phyloP scores from a whole-genome alignment of 92 coral and sea anemone genomes.

The Parazoanthus swiftii region DNA sequence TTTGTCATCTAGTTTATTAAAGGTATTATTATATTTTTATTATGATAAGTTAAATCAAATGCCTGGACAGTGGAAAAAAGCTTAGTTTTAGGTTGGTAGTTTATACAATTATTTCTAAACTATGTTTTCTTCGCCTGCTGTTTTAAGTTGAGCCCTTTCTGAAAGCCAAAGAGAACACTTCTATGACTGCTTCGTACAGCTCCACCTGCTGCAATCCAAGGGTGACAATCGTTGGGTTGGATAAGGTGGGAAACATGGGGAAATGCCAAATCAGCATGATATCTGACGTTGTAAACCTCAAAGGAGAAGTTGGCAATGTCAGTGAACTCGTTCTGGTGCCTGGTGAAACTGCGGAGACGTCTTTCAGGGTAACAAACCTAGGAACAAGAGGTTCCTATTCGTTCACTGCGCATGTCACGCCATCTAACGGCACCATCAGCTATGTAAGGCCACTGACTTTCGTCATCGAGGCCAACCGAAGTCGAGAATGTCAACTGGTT shows the following conservation, averaged over 20 bases:
- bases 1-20: too few species aligned
- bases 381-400: slow-evolving; percentile 34
- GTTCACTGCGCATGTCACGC: slow-evolving; percentile 27
- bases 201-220: slow-evolving; percentile 50
- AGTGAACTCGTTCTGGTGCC: slow-evolving; percentile 32
- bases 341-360: not conserved
- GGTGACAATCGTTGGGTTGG: slow-evolving; percentile 41
- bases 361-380: slow-evolving; percentile 24
- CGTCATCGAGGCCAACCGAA: slow-evolving; percentile 13
- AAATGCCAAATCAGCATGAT: slow-evolving; percentile 42
- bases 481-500: slow-evolving; percentile 26
- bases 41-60: too few species aligned
- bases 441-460: slow-evolving; percentile 16
- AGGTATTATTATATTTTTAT: too few species aligned
- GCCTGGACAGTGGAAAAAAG: too few species aligned
- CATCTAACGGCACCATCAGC: not conserved
- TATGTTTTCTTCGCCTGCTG: too few species aligned
- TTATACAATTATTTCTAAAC: too few species aligned
- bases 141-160: slow-evolving; percentile 40
- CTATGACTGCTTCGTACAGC: slow-evolving; percentile 31
- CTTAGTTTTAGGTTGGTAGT: too few species aligned
- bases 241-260: slow-evolving; percentile 55
- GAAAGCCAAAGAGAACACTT: slow-evolving; percentile 36
- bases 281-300: slow-evolving; percentile 42
- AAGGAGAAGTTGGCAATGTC: slow-evolving; percentile 7